Conservation (phyloP, 2,797 vertebrate species). For the Glossophaga mutica region DNA sequence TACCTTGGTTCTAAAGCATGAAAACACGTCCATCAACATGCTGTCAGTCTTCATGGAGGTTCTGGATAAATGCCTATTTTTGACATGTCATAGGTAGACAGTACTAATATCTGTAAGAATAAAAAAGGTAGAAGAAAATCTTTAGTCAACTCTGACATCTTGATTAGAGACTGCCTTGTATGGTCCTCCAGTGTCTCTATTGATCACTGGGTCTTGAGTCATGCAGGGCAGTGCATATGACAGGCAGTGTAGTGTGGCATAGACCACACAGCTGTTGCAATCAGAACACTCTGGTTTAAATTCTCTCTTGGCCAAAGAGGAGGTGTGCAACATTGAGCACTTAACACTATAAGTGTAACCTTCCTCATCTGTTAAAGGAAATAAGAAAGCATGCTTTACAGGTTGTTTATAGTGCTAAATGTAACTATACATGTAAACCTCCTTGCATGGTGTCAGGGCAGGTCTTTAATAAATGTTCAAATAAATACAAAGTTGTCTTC, state of each 20-base stretch:
- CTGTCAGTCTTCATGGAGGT: neutral
- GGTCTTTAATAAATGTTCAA: constrained; percentile 3
- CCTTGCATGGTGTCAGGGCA: neutral
- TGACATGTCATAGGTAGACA: neutral
- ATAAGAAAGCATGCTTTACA: neutral
- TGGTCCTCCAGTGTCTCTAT: neutral
- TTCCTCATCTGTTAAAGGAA: neutral
- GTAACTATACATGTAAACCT: neutral
- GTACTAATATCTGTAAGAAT: neutral
- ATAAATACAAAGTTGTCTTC: neutral
- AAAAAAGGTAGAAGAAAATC: neutral
- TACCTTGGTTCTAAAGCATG: neutral
- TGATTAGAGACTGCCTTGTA: neutral
- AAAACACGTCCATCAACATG: neutral
- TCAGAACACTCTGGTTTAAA: neutral
- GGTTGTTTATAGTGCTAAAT: neutral
- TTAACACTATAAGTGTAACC: neutral
- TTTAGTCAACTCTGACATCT: neutral
- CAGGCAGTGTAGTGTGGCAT: rapidly evolving
- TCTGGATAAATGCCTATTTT: neutral
- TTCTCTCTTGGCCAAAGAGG: neutral
- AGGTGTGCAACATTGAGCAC: neutral
- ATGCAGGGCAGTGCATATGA: neutral
- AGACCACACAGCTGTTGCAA: neutral
- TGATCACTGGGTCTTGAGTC: neutral